Evolutionary conservation across 2,797 vertebrate genomes (phyloP), one percentile per base, ranked within the genome.

Genomic region (Coendou prehensilis): DNA sequence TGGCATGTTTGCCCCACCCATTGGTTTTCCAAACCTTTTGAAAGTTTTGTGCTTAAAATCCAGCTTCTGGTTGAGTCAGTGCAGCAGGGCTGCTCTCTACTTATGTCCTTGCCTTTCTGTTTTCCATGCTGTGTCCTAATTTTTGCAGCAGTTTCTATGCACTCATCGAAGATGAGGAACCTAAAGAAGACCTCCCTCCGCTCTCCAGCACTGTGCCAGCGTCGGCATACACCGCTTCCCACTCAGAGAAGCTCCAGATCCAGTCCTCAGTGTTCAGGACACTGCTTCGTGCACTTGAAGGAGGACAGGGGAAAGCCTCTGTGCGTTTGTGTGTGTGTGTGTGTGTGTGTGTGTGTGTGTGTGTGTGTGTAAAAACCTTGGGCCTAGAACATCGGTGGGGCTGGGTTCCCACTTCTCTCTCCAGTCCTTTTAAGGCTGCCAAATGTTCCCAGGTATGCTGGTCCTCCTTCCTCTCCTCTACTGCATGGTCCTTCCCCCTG

Each of bases 381-480:
- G 7, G 15, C 1, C n/a, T 45, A 11, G 10, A 13, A 1, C 3
- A n/a, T 54, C 76, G 41, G 2, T 37, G 18, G 3, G 13, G 41
- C 2, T 37, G 18, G 3, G 13, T 26, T 56, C 69, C 47, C n/a
- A 2, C 15, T 28, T 85, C 33, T 17, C 4, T 23, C 52, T 1
- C 2, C 11, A 59, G 10, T 33, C n/a, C 41, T 33, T 26, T 8
- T 6, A 7, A 69, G 20, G 33, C 9, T 37, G 4, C 5, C 15
- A 13, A 13, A 1, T n/a, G 2, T 23, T 14, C 11, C 1, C 9
- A 6, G 14, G 8, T 6, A 0, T 15, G n/a, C 57, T 2, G 0
- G 5, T 61, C 52, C 13, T 75, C 7, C 26, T 50, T 81, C 17
- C 5, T 75, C 17, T 63, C 26, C 4, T 37, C 10, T 5, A 0